phyloP scores from a whole-genome alignment of 2,797 vertebrate species.

The Falco berigora region DNA sequence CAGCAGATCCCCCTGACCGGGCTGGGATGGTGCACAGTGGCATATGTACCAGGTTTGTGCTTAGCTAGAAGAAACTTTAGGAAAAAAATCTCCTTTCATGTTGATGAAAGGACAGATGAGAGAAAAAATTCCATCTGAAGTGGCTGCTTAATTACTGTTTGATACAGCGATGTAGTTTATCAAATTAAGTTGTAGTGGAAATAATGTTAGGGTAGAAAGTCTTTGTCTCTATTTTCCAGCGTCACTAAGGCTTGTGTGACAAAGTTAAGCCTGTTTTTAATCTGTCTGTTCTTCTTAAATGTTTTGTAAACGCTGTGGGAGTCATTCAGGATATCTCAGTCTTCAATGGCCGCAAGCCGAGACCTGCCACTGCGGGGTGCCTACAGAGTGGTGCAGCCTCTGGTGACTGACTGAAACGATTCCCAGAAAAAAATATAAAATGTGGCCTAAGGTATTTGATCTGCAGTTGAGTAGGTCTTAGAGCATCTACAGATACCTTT shows the following conservation, averaged over 20 bases:
- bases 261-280: neutral
- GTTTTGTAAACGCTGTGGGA: fast-evolving
- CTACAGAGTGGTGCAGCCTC: neutral
- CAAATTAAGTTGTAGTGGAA: neutral
- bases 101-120: neutral
- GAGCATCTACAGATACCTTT: neutral
- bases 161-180: neutral
- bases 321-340: neutral
- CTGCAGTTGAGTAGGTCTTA: neutral
- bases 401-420: neutral
- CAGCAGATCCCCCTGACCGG: fast-evolving
- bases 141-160: neutral
- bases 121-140: neutral
- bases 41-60: neutral
- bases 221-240: neutral
- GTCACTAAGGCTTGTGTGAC: neutral
- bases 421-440: neutral
- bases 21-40: neutral
- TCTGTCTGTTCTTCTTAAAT: neutral
- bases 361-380: neutral
- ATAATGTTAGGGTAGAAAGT: neutral
- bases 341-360: neutral
- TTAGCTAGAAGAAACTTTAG: neutral
- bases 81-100: neutral
- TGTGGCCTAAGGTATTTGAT: neutral